Base-by-base conservation (phyloP, 2,888 invertebrate genomes). In the Parnassius apollo region DNA sequence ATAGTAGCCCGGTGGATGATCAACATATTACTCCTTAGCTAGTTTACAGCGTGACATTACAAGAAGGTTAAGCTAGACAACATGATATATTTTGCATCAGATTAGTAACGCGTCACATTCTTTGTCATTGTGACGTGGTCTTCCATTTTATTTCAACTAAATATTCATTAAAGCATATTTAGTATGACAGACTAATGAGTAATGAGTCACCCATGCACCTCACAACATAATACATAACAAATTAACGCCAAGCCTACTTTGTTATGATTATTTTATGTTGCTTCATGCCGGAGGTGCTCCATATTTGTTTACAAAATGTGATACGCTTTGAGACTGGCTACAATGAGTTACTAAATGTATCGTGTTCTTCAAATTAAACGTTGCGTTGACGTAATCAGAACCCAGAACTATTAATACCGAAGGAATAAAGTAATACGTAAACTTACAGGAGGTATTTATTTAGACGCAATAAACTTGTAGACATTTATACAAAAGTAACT, bases 241-340 rank as follows among this genome's bases (percentile, higher is more conserved):
- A 45, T 11, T 25, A 62, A 62, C 42, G 35, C 12, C 22, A 45
- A 51, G 45, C 44, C 10, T 58, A 59, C 53, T 49, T 42, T 59
- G 63, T 63, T 62, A 56, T 55, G 61, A 62, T 57, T 62, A 57
- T 56, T 59, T 56, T 52, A 56, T 46, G 35, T 48, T 45, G 42
- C 35, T 56, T 18, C 52, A n/a, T 49, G 22, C 60, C n/a, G 35
- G 25, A 57, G 59, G 60, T 57, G 52, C 44, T 13, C 51, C 48
- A 44, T 57, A 42, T 64, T 64, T 64, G 64, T 59, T 64, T 64
- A 64, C 59, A 56, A 63, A 63, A 56, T n/a, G 45, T 51, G 46
- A 46, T 59, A 55, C 52, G 59, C 59, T 56, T 52, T 56, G 51
- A 62, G 18, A 55, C 50, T 42, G 42, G 35, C 45, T 56, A 56